Conservation (phyloP, 2,113 vertebrate species). For the Pholis gunnellus region DNA sequence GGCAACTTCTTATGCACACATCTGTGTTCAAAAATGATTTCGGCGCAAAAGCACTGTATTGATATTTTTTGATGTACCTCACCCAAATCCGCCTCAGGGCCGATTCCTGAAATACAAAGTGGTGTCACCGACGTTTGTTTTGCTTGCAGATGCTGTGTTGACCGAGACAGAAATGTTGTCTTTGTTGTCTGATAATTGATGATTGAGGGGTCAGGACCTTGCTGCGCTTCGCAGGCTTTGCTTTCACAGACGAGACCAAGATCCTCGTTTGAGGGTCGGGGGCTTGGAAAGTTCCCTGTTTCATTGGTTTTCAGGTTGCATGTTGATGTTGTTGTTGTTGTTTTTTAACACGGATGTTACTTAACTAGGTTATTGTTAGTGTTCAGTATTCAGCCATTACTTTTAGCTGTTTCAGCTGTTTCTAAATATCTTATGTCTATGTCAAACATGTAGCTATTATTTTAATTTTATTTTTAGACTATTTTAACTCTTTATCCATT, state of each 20-base stretch:
- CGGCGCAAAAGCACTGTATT: neutral
- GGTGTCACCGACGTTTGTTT: neutral
- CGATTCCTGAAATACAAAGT: constrained; percentile 5
- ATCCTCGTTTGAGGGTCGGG: neutral
- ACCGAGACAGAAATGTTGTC: constrained; percentile 29
- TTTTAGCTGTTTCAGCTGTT: neutral
- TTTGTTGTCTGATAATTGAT: constrained; percentile 14
- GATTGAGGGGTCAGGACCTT: neutral
- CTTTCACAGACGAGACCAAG: neutral
- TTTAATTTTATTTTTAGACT: too few species aligned
- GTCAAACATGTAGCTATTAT: too few species aligned
- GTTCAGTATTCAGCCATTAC: neutral
- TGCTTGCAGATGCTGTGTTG: neutral
- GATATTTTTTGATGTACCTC: constrained; percentile 2
- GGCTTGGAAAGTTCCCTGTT: neutral
- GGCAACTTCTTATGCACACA: neutral
- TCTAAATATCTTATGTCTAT: neutral
- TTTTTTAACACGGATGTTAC: too few species aligned
- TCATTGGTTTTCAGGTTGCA: neutral
- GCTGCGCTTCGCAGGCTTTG: neutral
- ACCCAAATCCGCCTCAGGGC: neutral
- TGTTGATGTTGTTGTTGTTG: neutral
- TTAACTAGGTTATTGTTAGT: neutral
- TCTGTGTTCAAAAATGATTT: neutral
- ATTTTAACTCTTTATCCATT: too few species aligned